Evolutionary conservation across 2,888 invertebrate genomes (phyloP).

Genomic region (Athetis lepigone): DNA sequence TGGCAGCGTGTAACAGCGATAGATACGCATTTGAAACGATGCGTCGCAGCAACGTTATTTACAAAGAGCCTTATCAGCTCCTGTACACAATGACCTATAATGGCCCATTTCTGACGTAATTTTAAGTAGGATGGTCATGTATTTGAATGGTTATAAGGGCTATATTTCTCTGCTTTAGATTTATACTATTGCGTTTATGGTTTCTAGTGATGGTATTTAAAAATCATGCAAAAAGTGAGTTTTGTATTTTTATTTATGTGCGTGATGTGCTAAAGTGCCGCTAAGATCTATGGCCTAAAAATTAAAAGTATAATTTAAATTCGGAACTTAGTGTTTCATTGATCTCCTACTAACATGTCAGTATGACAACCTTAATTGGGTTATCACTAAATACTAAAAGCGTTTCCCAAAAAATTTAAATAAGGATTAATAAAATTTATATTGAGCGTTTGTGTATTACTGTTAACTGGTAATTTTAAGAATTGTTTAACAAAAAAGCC

Average conservation of each 20-base stretch:
- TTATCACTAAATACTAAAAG: too few relatives aligned
- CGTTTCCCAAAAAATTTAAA: too few relatives aligned
- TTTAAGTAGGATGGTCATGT: neutral
- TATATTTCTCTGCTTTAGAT: neutral
- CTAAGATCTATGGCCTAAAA: neutral
- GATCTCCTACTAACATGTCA: too few relatives aligned
- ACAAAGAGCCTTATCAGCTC: slow-evolving; percentile 17
- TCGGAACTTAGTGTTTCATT: neutral
- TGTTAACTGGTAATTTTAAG: too few relatives aligned
- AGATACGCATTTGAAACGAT: slow-evolving; percentile 94
- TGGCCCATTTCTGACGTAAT: slow-evolving; percentile 48
- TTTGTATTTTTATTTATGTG: slow-evolving; percentile 15
- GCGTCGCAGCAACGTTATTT: slow-evolving; percentile 90
- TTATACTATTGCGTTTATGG: slow-evolving; percentile 11
- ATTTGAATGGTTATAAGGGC: neutral
- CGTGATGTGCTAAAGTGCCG: slow-evolving; percentile 31
- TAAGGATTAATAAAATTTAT: too few relatives aligned
- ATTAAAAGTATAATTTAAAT: neutral
- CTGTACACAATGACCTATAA: slow-evolving; percentile 36
- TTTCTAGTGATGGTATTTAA: slow-evolving; percentile 1
- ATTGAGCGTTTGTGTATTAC: too few relatives aligned
- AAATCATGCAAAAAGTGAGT: slow-evolving; percentile 30
- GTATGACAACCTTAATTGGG: neutral
- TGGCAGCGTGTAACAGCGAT: slow-evolving; percentile 91
- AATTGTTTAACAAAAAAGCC: too few relatives aligned